Evolutionary conservation across 2,888 invertebrate species (phyloP).

Genomic region (Alentia gelatinosa): DNA sequence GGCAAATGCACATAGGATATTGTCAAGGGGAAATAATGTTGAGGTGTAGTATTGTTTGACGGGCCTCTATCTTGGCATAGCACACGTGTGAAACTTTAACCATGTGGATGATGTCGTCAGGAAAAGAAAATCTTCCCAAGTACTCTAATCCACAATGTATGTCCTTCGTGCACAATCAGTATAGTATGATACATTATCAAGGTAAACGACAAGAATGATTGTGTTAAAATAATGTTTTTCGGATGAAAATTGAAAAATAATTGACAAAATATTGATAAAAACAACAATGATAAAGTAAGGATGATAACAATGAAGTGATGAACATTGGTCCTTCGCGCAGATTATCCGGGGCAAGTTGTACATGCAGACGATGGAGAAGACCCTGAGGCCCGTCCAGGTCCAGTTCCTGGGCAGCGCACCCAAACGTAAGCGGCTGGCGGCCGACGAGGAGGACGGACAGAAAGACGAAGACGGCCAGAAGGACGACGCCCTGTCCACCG

Average conservation of each 20-base stretch:
- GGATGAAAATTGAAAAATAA: background rate
- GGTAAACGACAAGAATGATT: background rate
- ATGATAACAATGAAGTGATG: background rate
- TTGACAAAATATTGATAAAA: background rate
- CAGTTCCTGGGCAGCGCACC: background rate
- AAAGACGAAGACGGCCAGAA: background rate
- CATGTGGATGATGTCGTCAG: background rate
- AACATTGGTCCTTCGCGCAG: constrained; percentile 13
- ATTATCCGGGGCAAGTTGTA: constrained; percentile 58
- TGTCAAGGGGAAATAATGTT: too few relatives aligned
- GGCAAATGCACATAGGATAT: too few relatives aligned
- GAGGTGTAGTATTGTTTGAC: too few relatives aligned
- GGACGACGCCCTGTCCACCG: background rate
- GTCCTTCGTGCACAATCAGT: background rate
- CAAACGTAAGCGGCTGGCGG: background rate
- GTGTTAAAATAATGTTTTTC: background rate
- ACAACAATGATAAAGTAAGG: background rate
- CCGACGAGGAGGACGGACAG: background rate
- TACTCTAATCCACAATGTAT: background rate
- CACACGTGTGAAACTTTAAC: background rate
- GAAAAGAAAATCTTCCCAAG: background rate
- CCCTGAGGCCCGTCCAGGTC: constrained; percentile 41
- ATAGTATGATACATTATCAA: background rate
- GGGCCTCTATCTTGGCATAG: too few relatives aligned
- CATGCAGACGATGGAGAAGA: constrained; percentile 58